phyloP scores from a whole-genome alignment of 2,888 invertebrate species.

The Spialia ferax region DNA sequence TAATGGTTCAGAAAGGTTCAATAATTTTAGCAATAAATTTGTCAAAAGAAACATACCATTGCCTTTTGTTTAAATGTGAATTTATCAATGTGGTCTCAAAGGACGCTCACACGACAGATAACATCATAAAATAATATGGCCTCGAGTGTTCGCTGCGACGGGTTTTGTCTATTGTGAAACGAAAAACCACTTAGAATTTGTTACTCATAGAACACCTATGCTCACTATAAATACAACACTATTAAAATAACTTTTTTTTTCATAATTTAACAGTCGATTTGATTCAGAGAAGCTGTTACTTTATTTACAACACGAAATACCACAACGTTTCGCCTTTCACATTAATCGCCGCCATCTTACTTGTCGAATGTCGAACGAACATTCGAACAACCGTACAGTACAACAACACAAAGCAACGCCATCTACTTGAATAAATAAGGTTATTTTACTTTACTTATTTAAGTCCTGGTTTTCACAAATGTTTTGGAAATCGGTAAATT shows the following conservation, averaged over 20 bases:
- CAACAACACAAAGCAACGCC: conserved; percentile 88
- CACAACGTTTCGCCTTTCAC: conserved; percentile 89
- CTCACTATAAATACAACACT: conserved; percentile 71
- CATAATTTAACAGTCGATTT: conserved; percentile 57
- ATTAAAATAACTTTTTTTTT: conserved; percentile 56
- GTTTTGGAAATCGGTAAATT: background rate
- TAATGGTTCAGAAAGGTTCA: conserved; percentile 54
- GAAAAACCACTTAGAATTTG: conserved; percentile 69
- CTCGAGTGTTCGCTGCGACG: conserved; percentile 84
- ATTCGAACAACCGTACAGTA: no score
- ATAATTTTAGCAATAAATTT: conserved; percentile 51
- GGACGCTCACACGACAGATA: conserved; percentile 86
- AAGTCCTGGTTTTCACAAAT: background rate
- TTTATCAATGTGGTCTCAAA: conserved; percentile 80
- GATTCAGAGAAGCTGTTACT: conserved; percentile 70
- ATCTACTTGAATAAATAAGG: conserved; percentile 72
- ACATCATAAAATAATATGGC: conserved; percentile 88
- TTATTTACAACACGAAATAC: conserved; percentile 83
- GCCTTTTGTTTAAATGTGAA: conserved; percentile 73
- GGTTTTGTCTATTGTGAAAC: conserved; percentile 85
- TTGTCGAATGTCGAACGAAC: conserved; percentile 84
- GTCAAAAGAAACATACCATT: conserved; percentile 75
- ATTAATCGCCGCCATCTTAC: conserved; percentile 89
- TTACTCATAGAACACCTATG: conserved; percentile 61
- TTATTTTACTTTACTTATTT: background rate